Conservation (phyloP, 2,113 vertebrate genomes). For the Rhombomys opimus region DNA sequence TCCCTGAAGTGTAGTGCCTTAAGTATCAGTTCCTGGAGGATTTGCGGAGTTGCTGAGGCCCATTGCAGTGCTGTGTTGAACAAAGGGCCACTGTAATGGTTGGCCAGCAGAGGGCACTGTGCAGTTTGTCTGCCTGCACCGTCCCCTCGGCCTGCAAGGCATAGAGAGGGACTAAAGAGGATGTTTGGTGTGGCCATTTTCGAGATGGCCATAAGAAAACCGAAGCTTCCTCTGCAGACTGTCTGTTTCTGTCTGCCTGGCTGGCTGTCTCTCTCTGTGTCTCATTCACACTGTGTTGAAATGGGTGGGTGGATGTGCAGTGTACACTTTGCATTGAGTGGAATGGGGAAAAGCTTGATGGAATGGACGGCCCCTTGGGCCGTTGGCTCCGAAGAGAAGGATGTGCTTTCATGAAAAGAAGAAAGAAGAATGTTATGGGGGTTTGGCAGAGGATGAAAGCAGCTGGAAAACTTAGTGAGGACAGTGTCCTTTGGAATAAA, state of each 20-base stretch:
- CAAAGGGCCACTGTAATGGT: fast-evolving
- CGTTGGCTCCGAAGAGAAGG: slow-evolving; percentile 43
- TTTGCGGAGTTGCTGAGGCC: neutral
- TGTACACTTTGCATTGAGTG: neutral
- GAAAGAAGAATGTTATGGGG: neutral
- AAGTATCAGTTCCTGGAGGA: neutral
- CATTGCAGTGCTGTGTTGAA: fast-evolving
- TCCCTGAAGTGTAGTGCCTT: neutral
- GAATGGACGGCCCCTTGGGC: slow-evolving; percentile 26
- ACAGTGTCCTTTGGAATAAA: neutral
- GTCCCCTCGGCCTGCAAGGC: neutral
- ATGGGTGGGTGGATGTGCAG: neutral
- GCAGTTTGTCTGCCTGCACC: neutral
- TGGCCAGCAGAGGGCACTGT: slow-evolving; percentile 61
- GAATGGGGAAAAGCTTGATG: neutral
- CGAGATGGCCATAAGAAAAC: neutral
- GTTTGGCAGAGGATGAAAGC: slow-evolving; percentile 51
- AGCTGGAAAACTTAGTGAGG: slow-evolving; percentile 25
- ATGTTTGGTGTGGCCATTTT: neutral
- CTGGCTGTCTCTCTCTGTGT: neutral
- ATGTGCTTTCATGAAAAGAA: slow-evolving; percentile 55
- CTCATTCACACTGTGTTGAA: neutral
- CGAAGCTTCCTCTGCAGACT: neutral
- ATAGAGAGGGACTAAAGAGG: neutral
- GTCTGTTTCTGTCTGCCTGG: too few relatives aligned